Evolutionary conservation across 1,140 invertebrate species (phyloP), one percentile per base, ranked within the genome.

Genomic region (Drosophila mojavensis): DNA sequence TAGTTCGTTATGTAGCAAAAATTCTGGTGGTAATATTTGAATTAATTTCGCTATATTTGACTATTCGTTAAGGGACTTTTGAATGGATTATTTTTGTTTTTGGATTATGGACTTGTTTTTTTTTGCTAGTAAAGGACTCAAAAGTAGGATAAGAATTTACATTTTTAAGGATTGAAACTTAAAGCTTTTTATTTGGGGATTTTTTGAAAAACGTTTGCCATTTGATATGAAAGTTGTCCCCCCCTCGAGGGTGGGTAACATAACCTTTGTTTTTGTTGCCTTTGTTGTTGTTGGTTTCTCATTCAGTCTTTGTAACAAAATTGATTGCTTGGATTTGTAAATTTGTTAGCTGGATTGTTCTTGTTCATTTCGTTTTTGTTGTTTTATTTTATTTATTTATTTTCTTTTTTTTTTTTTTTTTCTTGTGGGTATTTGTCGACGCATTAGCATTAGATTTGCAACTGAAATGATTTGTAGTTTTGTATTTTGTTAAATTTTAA

Each of bases 291-390:
- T 61, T 67, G 53, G 60, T 71, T 78, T 58, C 20, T 50, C 48
- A 53, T 75, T 86, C 83, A 88, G 83, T 88, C 83, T 88, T 89
- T 72, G 66, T 72, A 88, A 88, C 83, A 53, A 88, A 88, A 88
- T 88, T 88, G 83, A 88, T 88, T 88, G 83, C 77, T 79, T 88
- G 77, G 63, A 75, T 79, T 88, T 88, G 83, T 88, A 88, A 89
- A 82, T 88, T 88, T 88, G 84, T 89, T 88, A 36, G 64, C 69
- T 89, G 80, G 83, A 88, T 88, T 88, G 83, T 89, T 88, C 84
- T 73, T 79, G 78, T 86, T 81, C 28, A 75, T 78, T 15, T 66
- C 69, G 17, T 43, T 76, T 43, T 67, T 67, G 24, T 61, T 81
- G 47, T 51, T 58, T 56, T 11, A n/a, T 48, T 30, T 47, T 74